A percentile compares a stretch with the other conserved stretches of the same genome.
These are phyloP conservation scores for Rhopalosiphum padi DNA, from an alignment of 1,140 invertebrate species.

Conservation along the genomic window DNA sequence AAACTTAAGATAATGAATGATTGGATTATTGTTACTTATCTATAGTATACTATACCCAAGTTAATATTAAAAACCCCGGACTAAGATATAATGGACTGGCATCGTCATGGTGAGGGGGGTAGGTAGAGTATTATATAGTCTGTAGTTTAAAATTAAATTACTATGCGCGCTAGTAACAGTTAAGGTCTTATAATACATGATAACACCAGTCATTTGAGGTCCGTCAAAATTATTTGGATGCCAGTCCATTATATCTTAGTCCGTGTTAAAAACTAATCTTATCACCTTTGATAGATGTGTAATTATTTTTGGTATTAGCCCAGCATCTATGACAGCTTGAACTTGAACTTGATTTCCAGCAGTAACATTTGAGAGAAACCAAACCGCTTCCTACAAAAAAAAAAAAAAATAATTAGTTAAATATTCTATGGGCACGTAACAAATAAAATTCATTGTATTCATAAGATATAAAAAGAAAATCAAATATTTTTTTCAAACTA, in stretches of 20 bases:
- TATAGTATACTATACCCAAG: too few relatives aligned
- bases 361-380: slow-evolving; percentile 99
- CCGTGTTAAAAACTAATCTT: slow-evolving; percentile 58
- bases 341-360: slow-evolving; percentile 97
- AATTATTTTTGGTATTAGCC: slow-evolving; percentile 92
- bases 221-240: too few relatives aligned
- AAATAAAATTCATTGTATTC: background rate
- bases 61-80: too few relatives aligned
- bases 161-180: too few relatives aligned
- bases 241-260: too few relatives aligned
- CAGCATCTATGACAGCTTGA: slow-evolving; percentile 95
- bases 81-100: too few relatives aligned
- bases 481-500: background rate
- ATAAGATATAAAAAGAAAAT: background rate
- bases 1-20: too few relatives aligned
- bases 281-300: slow-evolving; percentile 81
- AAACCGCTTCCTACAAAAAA: slow-evolving; percentile 85
- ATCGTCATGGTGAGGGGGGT: too few relatives aligned
- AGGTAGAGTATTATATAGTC: too few relatives aligned
- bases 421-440: background rate
- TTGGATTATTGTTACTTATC: too few relatives aligned
- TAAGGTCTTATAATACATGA: background rate
- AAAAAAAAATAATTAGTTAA: background rate
- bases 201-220: too few relatives aligned
- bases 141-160: too few relatives aligned